A percentile compares a stretch with the other conserved stretches of the same genome.
Conservation (phyloP, 2,113 vertebrate genomes). For the Oncorhynchus nerka region DNA sequence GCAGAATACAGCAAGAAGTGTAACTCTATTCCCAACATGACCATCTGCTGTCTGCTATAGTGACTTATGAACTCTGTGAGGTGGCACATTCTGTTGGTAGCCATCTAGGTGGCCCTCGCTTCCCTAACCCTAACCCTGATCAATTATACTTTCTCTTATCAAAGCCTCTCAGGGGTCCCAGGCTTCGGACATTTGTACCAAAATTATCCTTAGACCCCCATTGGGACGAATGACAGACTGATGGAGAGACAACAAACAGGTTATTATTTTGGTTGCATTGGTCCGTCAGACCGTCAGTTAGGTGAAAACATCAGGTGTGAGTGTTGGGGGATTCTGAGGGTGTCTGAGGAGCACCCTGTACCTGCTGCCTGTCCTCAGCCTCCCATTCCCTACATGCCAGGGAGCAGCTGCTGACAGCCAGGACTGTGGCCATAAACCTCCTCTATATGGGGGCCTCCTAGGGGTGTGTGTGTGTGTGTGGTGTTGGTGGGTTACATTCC, state of each 20-base stretch:
- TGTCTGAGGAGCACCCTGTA: slow-evolving; percentile 46
- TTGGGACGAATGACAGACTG: neutral
- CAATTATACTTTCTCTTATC: slow-evolving; percentile 54
- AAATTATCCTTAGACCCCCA: slow-evolving; percentile 7
- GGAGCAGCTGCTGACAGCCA: slow-evolving; percentile 76
- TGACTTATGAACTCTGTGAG: neutral
- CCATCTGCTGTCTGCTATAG: slow-evolving; percentile 55
- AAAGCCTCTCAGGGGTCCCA: slow-evolving; percentile 24
- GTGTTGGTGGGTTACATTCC: slow-evolving; percentile 45
- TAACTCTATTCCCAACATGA: slow-evolving; percentile 44
- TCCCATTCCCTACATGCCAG: slow-evolving; percentile 74
- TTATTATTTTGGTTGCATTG: slow-evolving; percentile 34
- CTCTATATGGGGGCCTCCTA: slow-evolving; percentile 41
- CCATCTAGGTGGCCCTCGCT: slow-evolving; percentile 30
- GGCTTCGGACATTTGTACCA: slow-evolving; percentile 1
- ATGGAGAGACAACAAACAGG: slow-evolving; percentile 19
- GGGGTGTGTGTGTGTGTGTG: slow-evolving; percentile 28
- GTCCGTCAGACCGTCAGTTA: slow-evolving; percentile 13
- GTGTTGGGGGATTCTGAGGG: slow-evolving; percentile 56
- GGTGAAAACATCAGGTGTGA: slow-evolving; percentile 64
- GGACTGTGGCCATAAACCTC: slow-evolving; percentile 52
- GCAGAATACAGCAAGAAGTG: slow-evolving; percentile 58
- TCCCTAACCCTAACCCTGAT: slow-evolving; percentile 31
- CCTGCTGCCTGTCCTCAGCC: slow-evolving; percentile 74
- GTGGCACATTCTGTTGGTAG: slow-evolving; percentile 18